A percentile compares a stretch with the other conserved stretches of the same genome.
Conservation (phyloP, 2,888 invertebrate genomes). For the Drosophila algonquin region DNA sequence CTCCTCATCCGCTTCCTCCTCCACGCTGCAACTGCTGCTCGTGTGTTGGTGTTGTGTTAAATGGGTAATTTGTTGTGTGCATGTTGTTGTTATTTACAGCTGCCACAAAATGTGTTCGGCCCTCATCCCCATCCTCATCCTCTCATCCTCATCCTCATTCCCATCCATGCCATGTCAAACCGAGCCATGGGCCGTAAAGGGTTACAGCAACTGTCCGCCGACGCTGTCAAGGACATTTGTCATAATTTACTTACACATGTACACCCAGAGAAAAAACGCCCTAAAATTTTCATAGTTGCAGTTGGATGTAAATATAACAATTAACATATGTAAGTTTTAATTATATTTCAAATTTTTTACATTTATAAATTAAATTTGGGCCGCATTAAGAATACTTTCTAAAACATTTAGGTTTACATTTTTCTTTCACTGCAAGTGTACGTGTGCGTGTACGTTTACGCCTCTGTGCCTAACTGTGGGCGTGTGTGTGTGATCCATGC, state of each 20-base stretch:
- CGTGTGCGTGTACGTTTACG: not conserved
- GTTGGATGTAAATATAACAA: too few relatives aligned
- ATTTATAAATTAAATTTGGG: too few relatives aligned
- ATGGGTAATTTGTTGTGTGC: slow-evolving; percentile 77
- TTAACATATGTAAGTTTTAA: too few relatives aligned
- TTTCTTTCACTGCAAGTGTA: not conserved
- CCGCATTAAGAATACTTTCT: too few relatives aligned
- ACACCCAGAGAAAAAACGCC: too few relatives aligned
- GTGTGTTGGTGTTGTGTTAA: slow-evolving; percentile 55
- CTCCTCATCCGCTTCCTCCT: not conserved
- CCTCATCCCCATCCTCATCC: not conserved
- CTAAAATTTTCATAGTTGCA: too few relatives aligned
- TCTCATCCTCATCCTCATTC: not conserved
- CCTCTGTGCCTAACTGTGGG: slow-evolving; percentile 1
- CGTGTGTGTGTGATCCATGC: slow-evolving; percentile 11
- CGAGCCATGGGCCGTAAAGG: slow-evolving; percentile 49
- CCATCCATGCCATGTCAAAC: not conserved
- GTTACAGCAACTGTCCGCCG: slow-evolving; percentile 43
- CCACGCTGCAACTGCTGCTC: slow-evolving; percentile 15
- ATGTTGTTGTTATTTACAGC: slow-evolving; percentile 77
- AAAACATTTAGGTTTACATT: too few relatives aligned
- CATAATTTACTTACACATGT: slow-evolving; percentile 73
- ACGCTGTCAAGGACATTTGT: slow-evolving; percentile 78
- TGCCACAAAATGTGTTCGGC: slow-evolving; percentile 62
- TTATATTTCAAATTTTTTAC: too few relatives aligned